Conservation (phyloP, 2,113 vertebrate species). For the Onychostruthus taczanowskii region DNA sequence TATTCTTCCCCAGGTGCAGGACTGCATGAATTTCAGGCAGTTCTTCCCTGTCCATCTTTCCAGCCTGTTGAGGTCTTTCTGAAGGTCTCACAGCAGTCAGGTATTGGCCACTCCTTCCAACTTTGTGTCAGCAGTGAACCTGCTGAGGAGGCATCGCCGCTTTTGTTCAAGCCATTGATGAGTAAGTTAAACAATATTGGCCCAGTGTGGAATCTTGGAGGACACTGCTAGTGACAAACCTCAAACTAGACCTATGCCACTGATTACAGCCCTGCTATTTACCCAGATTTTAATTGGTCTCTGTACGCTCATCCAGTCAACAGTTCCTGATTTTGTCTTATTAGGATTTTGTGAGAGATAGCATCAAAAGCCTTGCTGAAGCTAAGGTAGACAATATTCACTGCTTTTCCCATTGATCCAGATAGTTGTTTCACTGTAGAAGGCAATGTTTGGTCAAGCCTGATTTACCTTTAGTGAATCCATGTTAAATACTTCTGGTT, state of each 20-base stretch:
- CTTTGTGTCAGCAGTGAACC: not conserved
- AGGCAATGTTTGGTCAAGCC: not conserved
- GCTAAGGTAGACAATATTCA: not conserved
- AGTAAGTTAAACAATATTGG: not conserved
- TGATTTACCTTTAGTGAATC: not conserved
- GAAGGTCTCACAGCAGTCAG: not conserved
- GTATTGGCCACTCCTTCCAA: not conserved
- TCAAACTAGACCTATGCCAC: not conserved
- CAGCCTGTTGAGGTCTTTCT: not conserved
- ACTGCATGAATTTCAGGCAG: not conserved
- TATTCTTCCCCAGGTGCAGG: not conserved
- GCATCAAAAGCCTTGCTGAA: not conserved
- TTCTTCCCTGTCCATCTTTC: not conserved
- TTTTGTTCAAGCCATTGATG: too few species aligned
- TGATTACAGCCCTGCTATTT: not conserved
- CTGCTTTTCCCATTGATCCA: not conserved
- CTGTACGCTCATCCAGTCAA: not conserved
- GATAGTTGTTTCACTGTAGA: not conserved
- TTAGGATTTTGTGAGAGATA: not conserved
- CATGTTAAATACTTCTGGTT: not conserved
- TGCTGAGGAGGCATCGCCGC: not conserved
- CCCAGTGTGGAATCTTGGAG: not conserved
- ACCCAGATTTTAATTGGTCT: not conserved
- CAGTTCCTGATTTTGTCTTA: not conserved
- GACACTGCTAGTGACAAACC: too few species aligned